phyloP scores from a whole-genome alignment of 2,113 vertebrate species.

The Pungitius pungitius region DNA sequence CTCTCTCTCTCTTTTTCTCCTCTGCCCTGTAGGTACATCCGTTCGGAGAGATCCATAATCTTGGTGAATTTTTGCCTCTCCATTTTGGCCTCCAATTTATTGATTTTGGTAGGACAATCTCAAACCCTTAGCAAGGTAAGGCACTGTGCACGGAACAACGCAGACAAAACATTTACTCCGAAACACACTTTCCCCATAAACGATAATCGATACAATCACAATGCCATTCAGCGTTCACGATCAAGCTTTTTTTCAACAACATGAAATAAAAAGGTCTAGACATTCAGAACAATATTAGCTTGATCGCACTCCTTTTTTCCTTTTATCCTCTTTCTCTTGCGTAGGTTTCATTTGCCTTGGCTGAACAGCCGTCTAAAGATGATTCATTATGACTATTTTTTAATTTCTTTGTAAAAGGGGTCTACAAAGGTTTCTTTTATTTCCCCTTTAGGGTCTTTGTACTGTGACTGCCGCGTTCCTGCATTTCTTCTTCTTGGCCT shows the following conservation, averaged over 20 bases:
- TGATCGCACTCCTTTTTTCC: slow-evolving; percentile 14
- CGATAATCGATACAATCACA: not conserved
- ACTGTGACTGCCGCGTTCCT: slow-evolving; percentile 97
- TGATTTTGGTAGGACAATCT: slow-evolving; percentile 97
- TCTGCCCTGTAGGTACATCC: slow-evolving; percentile 87
- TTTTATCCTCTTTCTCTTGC: slow-evolving; percentile 27
- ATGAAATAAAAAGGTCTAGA: slow-evolving; percentile 10
- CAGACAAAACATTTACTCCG: not conserved
- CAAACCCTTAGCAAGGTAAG: slow-evolving; percentile 97
- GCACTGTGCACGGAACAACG: not conserved
- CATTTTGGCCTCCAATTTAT: slow-evolving; percentile 95
- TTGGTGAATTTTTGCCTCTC: slow-evolving; percentile 97
- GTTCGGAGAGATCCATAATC: slow-evolving; percentile 96
- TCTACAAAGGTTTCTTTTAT: not conserved
- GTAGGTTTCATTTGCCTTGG: slow-evolving; percentile 19
- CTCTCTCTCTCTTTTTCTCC: not conserved
- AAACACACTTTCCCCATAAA: not conserved
- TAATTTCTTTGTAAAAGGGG: not conserved
- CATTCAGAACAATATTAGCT: slow-evolving; percentile 1
- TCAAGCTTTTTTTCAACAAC: not conserved
- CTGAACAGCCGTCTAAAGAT: slow-evolving; percentile 17
- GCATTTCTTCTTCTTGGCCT: slow-evolving; percentile 99
- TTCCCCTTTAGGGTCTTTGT: slow-evolving; percentile 86
- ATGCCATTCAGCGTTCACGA: not conserved
- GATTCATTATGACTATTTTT: slow-evolving; percentile 28